Conservation (phyloP, 30 jellyfish, hydroid and myxozoan species). For the Hydra vulgaris region DNA sequence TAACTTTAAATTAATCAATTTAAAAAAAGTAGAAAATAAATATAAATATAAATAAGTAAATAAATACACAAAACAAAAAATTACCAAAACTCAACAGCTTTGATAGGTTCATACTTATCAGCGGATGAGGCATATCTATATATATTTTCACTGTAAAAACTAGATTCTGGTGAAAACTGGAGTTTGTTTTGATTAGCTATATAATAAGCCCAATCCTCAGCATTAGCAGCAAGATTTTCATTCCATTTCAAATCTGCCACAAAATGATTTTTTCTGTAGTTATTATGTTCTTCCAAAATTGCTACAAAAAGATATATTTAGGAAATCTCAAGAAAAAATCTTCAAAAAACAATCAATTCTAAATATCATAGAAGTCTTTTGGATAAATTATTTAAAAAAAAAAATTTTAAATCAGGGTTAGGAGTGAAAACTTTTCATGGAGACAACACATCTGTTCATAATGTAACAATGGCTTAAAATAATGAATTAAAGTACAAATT, state of each 20-base stretch:
- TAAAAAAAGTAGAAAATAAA: too few relatives aligned
- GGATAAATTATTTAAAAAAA: too few relatives aligned
- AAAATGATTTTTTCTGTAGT: neutral
- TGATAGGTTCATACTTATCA: neutral
- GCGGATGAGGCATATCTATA: neutral
- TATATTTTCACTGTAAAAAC: neutral
- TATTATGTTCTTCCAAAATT: constrained; percentile 6
- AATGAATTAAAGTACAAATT: too few relatives aligned
- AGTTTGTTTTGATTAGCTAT: neutral
- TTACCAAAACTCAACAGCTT: neutral
- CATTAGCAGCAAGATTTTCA: constrained; percentile 10
- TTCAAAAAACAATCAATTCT: too few relatives aligned
- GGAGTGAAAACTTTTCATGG: too few relatives aligned
- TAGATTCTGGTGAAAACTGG: neutral
- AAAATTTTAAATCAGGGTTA: too few relatives aligned
- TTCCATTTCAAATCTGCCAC: neutral
- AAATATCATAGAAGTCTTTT: too few relatives aligned
- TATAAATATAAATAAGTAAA: too few relatives aligned
- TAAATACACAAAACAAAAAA: neutral
- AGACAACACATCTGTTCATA: too few relatives aligned
- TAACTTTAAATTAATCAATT: too few relatives aligned
- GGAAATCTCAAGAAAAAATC: too few relatives aligned
- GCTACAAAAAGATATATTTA: neutral
- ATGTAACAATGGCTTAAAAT: too few relatives aligned
- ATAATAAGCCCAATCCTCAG: constrained; percentile 10